A percentile compares a stretch with the other conserved stretches of the same genome.
These are phyloP conservation scores for Virgularia gustaviana DNA, from an alignment of 92 coral and sea anemone species.

Conservation along the genomic window DNA sequence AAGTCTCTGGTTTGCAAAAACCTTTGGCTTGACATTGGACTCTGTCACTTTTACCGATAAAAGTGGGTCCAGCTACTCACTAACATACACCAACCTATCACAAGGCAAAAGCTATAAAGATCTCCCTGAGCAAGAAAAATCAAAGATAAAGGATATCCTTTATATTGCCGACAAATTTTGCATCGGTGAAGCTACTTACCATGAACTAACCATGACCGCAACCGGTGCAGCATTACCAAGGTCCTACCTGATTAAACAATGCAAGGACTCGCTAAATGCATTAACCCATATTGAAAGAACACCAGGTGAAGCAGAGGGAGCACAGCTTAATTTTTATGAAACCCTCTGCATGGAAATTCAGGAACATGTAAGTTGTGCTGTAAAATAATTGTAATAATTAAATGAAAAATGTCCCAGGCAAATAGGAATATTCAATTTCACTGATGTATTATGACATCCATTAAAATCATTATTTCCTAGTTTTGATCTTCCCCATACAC, in stretches of 20 bases:
- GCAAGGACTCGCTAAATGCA: slow-evolving; percentile 10
- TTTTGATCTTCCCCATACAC: background rate
- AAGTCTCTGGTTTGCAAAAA: slow-evolving; percentile 51
- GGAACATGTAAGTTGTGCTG: slow-evolving; percentile 24
- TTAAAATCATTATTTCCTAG: background rate
- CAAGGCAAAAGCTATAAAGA: slow-evolving; percentile 12
- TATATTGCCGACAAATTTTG: slow-evolving; percentile 27
- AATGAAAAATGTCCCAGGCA: background rate
- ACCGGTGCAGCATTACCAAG: background rate
- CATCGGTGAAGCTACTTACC: slow-evolving; percentile 26
- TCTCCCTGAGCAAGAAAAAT: slow-evolving; percentile 37
- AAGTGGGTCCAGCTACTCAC: slow-evolving; percentile 5
- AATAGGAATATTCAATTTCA: background rate
- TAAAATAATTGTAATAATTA: background rate
- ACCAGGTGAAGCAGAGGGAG: slow-evolving; percentile 18
- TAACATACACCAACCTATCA: slow-evolving; percentile 13
- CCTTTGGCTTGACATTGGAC: slow-evolving; percentile 30
- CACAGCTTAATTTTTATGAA: slow-evolving; percentile 3
- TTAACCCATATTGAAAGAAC: slow-evolving; percentile 5
- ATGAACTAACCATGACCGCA: slow-evolving; percentile 23
- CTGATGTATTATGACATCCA: background rate
- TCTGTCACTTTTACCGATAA: slow-evolving; percentile 32
- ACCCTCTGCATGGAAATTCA: slow-evolving; percentile 9
- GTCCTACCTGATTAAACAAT: slow-evolving; percentile 4
- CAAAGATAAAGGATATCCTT: slow-evolving; percentile 37